Evolutionary conservation across 2,113 vertebrate species (phyloP).

Genomic region (Peucedramus taeniatus): DNA sequence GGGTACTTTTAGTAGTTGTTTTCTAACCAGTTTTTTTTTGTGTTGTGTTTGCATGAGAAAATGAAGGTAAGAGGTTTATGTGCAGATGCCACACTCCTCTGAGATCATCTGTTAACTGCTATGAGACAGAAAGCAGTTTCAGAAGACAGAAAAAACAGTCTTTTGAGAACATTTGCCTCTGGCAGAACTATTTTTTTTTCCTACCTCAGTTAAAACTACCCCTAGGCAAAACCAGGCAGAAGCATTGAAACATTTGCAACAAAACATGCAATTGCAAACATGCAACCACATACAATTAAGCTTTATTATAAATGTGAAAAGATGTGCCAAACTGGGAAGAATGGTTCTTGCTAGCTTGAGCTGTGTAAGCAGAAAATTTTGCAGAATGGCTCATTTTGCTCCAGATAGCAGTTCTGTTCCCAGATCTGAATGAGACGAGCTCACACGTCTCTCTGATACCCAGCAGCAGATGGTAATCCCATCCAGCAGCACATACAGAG

Average conservation of each 20-base stretch:
- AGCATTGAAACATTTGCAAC: background rate
- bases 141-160: background rate
- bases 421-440: background rate
- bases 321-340: background rate
- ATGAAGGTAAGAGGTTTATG: background rate
- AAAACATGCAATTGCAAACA: background rate
- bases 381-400: background rate
- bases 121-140: background rate
- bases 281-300: background rate
- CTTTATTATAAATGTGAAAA: background rate
- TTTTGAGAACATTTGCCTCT: background rate
- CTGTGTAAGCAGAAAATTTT: background rate
- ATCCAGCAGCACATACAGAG: background rate
- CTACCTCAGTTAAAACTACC: background rate
- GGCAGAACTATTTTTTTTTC: background rate
- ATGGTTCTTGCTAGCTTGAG: background rate
- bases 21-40: background rate
- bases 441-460: background rate
- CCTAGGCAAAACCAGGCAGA: background rate
- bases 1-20: conserved; percentile 6
- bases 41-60: background rate
- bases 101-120: background rate
- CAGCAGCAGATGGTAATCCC: background rate
- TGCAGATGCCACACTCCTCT: background rate
- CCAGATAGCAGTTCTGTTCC: background rate